A percentile compares a stretch with the other conserved stretches of the same genome.
Conservation (phyloP, 2,888 invertebrate species). For the Euspilapteryx auroguttella region DNA sequence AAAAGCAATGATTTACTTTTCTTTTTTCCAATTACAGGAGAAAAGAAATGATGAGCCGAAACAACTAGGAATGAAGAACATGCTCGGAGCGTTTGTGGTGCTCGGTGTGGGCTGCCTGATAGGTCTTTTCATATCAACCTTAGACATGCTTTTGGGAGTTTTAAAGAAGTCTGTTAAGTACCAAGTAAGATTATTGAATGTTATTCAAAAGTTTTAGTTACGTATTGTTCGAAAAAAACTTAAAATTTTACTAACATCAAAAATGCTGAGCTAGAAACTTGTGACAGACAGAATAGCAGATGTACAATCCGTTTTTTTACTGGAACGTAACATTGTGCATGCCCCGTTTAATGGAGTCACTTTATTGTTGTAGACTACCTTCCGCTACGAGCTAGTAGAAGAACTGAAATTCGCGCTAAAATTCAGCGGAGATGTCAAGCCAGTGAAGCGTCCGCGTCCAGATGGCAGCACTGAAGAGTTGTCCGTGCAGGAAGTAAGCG, state of each 20-base stretch:
- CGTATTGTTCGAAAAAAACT: too few relatives aligned
- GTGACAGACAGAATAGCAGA: too few relatives aligned
- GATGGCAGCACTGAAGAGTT: constrained; percentile 31
- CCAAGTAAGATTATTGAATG: constrained; percentile 27
- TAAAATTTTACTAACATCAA: too few relatives aligned
- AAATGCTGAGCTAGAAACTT: too few relatives aligned
- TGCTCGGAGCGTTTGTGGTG: constrained; percentile 47
- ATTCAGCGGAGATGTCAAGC: constrained; percentile 66
- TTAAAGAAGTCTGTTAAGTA: constrained; percentile 48
- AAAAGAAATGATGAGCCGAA: constrained; percentile 24
- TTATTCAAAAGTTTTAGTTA: too few relatives aligned
- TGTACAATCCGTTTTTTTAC: too few relatives aligned
- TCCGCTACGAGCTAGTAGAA: constrained; percentile 60
- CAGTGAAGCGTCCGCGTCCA: constrained; percentile 39
- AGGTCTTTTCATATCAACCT: constrained; percentile 31
- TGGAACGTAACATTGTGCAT: too few relatives aligned
- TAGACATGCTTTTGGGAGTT: constrained; percentile 52
- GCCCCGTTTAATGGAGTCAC: too few relatives aligned
- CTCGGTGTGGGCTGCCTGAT: constrained; percentile 34
- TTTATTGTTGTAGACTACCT: too few relatives aligned
- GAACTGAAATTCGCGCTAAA: constrained; percentile 67
- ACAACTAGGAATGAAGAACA: constrained; percentile 42
- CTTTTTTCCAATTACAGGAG: constrained; percentile 10
- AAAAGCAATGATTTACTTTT: too few relatives aligned
- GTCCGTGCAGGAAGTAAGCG: constrained; percentile 16